These are phyloP conservation scores for Anisognathus igniventris DNA, from an alignment of 2,797 vertebrate species.

Conservation along the genomic window DNA sequence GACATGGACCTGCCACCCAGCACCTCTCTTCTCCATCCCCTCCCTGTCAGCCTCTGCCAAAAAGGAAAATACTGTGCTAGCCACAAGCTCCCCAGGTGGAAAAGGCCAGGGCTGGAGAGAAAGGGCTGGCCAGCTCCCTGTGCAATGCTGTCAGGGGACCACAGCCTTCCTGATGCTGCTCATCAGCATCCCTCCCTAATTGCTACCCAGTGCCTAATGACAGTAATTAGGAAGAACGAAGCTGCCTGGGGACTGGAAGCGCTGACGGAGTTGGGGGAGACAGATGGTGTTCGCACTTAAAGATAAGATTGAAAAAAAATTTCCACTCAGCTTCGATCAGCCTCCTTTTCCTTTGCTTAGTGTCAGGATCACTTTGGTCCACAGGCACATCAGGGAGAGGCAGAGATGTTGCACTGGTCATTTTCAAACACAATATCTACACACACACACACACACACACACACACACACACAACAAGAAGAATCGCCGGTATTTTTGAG, in stretches of 20 bases:
- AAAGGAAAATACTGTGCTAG: neutral
- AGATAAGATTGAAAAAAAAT: neutral
- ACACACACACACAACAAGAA: neutral
- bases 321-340: neutral
- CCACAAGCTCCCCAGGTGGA: neutral
- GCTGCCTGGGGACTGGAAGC: conserved; percentile 65
- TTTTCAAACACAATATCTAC: neutral
- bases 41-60: neutral
- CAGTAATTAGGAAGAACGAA: conserved; percentile 65
- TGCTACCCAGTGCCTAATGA: conserved; percentile 65
- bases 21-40: neutral
- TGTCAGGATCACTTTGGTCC: neutral
- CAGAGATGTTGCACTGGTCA: neutral
- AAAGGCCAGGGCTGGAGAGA: neutral
- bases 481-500: neutral
- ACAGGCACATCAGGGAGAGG: neutral
- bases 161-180: conserved; percentile 33
- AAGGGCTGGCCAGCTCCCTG: neutral
- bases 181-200: conserved; percentile 61
- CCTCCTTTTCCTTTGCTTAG: neutral
- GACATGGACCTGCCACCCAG: neutral
- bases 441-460: no score
- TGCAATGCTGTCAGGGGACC: neutral
- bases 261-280: conserved; percentile 52
- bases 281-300: conserved; percentile 70